Percentiles rank a stretch among this genome's conserved stretches.
phyloP scores from a whole-genome alignment of 1,140 invertebrate species.

The Gryllus bimaculatus region DNA sequence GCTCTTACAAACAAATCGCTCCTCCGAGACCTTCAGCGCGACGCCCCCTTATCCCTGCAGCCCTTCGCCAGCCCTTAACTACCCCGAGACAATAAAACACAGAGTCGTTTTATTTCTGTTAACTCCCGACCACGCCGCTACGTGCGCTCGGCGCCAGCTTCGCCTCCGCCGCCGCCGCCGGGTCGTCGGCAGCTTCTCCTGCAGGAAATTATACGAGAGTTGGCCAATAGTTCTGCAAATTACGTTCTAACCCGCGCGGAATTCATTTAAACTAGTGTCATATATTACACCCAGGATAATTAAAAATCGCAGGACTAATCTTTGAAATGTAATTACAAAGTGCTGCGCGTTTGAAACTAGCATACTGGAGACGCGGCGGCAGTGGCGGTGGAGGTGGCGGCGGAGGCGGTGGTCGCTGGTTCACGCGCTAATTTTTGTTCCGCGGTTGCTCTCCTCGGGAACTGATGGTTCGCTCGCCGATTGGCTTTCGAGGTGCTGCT shows the following conservation, averaged over 20 bases:
- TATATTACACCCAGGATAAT: background rate
- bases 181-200: background rate
- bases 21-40: background rate
- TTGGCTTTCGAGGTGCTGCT: too few relatives aligned
- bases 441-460: too few relatives aligned
- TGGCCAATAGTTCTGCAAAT: slow-evolving; percentile 4
- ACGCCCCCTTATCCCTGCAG: background rate
- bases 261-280: slow-evolving; percentile 5
- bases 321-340: background rate
- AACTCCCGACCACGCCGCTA: background rate
- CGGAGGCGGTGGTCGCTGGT: too few relatives aligned
- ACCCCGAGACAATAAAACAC: background rate
- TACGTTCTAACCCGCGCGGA: background rate
- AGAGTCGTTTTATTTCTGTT: background rate
- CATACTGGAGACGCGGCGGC: background rate
- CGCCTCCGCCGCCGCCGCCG: too few relatives aligned
- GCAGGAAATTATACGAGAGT: slow-evolving; percentile 4
- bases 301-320: background rate
- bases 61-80: background rate
- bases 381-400: too few relatives aligned
- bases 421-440: too few relatives aligned
- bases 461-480: too few relatives aligned
- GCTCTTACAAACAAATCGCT: background rate
- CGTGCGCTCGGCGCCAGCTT: background rate
- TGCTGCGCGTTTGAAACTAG: background rate